Percentiles rank a stretch among this genome's conserved stretches.
These are phyloP conservation scores for Cordilura impudica DNA, from an alignment of 2,888 invertebrate genomes.

Conservation along the genomic window DNA sequence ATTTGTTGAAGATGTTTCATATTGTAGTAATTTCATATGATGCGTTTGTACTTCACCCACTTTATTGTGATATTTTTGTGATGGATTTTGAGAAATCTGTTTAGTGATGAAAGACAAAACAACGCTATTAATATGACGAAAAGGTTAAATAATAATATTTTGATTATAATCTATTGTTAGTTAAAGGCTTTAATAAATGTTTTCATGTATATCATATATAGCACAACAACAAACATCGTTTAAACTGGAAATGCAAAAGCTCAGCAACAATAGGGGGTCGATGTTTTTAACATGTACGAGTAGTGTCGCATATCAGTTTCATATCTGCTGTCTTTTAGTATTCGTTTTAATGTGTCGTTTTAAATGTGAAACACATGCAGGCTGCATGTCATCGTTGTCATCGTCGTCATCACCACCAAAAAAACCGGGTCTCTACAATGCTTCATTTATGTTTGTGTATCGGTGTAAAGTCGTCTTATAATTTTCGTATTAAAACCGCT, in stretches of 20 bases:
- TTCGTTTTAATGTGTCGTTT: conserved; percentile 35
- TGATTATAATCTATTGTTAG: conserved; percentile 18
- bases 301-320: conserved; percentile 39
- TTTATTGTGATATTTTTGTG: conserved; percentile 56
- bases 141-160: background rate
- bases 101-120: conserved; percentile 19
- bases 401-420: conserved; percentile 21
- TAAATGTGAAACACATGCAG: conserved; percentile 54
- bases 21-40: conserved; percentile 55
- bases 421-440: conserved; percentile 1
- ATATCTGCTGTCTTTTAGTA: conserved; percentile 20
- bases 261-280: conserved; percentile 51
- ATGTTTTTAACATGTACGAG: conserved; percentile 47
- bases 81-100: conserved; percentile 57
- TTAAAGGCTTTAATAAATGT: conserved; percentile 1
- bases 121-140: too few species aligned
- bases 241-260: conserved; percentile 37
- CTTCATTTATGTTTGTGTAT: background rate
- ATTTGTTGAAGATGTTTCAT: conserved; percentile 53
- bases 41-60: conserved; percentile 52
- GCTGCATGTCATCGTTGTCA: conserved; percentile 58
- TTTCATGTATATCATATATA: background rate
- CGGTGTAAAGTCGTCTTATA: conserved; percentile 1
- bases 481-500: conserved; percentile 29
- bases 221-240: conserved; percentile 24